Evolutionary conservation across 2,113 vertebrate species (phyloP), one percentile per base, ranked within the genome.

Genomic region (Taurulus bubalis): DNA sequence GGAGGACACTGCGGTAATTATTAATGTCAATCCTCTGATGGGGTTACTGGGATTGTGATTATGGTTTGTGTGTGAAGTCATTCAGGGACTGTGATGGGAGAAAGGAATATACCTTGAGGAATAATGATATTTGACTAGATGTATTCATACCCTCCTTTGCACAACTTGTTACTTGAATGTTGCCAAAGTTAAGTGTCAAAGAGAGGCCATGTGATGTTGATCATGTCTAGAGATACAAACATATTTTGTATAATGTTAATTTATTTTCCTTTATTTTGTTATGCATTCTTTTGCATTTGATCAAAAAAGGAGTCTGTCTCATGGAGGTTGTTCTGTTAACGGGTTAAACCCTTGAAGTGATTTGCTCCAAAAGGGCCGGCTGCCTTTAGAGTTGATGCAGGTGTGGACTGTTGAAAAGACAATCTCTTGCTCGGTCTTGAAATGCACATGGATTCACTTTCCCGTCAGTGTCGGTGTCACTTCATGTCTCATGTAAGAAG

Each of bases 101-200:
- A 56, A 67, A 38, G 36, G 36, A 38, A 38, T 38, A 38, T 38
- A 38, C 36, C 36, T 8, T 38, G 7, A 38, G 42, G 42, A 45
- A 45, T 45, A 45, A 45, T 45, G 42, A 45, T 45, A 14, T 42
- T 12, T 42, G 40, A 42, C 42, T 45, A 4, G 42, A 15, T 38
- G 8, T 38, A 38, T 38, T 45, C 42, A 70, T 51, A 66, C 4
- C 30, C n/a, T 75, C 24, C 30, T 71, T 66, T 72, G 36, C 63
- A 56, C 45, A 73, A 38, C 47, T 49, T 15, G 3, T 30, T 64
- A 4, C 10, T 82, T 63, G 63, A 30, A 69, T 32, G 28, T 84
- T 87, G 84, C 91, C 82, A 90, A 82, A 84, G 58, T 47, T 59
- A 49, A 6, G 63, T 59, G 66, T 84, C 64, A 84, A 69, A 69